Percentiles rank a stretch among this genome's conserved stretches.
These are phyloP conservation scores for Psittacula derbiana DNA, from an alignment of 2,797 vertebrate species.

Conservation along the genomic window DNA sequence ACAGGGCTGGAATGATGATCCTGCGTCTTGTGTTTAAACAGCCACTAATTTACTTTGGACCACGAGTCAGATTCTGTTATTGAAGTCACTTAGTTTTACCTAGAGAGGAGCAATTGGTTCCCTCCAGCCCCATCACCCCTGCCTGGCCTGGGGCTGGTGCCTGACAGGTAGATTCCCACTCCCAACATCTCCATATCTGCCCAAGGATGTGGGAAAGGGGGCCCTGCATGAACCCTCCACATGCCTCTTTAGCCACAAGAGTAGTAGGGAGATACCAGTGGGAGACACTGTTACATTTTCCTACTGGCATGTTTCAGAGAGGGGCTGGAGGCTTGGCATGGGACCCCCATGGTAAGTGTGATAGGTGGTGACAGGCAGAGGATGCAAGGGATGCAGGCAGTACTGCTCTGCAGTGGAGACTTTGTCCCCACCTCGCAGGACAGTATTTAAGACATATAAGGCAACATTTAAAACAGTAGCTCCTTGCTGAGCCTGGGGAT, in stretches of 20 bases:
- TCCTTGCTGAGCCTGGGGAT: accelerated
- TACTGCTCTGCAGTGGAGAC: neutral
- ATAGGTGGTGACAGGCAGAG: neutral
- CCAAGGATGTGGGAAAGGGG: accelerated
- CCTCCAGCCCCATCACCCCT: neutral
- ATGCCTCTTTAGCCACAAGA: neutral
- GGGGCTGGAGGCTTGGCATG: accelerated
- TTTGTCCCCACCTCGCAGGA: neutral
- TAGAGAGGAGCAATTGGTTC: accelerated
- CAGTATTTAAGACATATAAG: neutral
- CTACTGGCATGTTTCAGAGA: accelerated
- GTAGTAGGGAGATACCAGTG: neutral
- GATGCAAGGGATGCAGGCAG: neutral
- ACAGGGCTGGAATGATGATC: accelerated
- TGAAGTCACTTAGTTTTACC: neutral
- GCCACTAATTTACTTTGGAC: neutral
- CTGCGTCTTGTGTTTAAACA: neutral
- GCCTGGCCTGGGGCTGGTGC: neutral
- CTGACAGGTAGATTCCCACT: accelerated
- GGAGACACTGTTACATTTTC: neutral
- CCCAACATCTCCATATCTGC: neutral
- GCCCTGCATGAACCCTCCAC: accelerated
- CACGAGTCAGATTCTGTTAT: accelerated
- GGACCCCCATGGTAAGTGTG: accelerated
- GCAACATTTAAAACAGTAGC: neutral